phyloP scores from a whole-genome alignment of 1,140 invertebrate genomes.

The Drosophila subobscura region DNA sequence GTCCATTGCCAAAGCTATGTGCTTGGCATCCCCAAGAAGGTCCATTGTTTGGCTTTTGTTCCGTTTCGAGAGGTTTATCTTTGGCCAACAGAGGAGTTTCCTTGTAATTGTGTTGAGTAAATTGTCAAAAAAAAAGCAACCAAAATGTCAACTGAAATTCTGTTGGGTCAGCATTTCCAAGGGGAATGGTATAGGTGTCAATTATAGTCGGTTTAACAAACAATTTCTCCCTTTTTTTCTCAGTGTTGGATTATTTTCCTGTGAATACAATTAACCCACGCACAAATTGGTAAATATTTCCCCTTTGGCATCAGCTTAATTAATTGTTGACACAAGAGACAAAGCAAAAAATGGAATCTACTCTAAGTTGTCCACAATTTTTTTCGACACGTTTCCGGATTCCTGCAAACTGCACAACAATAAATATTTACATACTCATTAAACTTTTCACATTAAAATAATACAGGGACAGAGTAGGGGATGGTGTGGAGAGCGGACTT shows the following conservation, averaged over 20 bases:
- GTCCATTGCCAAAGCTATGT: constrained; percentile 20
- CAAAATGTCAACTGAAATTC: constrained; percentile 36
- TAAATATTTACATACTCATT: constrained; percentile 80
- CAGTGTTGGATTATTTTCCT: constrained; percentile 27
- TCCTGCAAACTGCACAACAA: constrained; percentile 60
- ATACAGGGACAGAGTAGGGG: constrained; percentile 21
- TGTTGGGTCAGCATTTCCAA: constrained; percentile 41
- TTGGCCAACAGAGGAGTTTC: constrained; percentile 37
- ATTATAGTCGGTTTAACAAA: no score
- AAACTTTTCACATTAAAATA: constrained; percentile 77
- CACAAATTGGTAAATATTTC: constrained; percentile 67
- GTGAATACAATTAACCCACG: constrained; percentile 54
- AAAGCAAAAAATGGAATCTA: constrained; percentile 2
- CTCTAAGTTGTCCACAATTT: constrained; percentile 7
- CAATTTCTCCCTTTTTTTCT: constrained; percentile 1
- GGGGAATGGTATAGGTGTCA: neutral
- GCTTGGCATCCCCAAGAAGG: constrained; percentile 20
- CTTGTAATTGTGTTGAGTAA: constrained; percentile 46
- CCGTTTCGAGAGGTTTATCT: constrained; percentile 46
- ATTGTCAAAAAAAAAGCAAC: constrained; percentile 20
- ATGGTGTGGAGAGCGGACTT: neutral
- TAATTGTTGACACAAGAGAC: constrained; percentile 50
- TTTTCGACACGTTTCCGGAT: constrained; percentile 14
- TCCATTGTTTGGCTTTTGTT: constrained; percentile 65
- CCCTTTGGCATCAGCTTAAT: constrained; percentile 32